A percentile compares a stretch with the other conserved stretches of the same genome.
These are phyloP conservation scores for Patella caerulea DNA, from an alignment of 2,888 invertebrate genomes.

Conservation along the genomic window DNA sequence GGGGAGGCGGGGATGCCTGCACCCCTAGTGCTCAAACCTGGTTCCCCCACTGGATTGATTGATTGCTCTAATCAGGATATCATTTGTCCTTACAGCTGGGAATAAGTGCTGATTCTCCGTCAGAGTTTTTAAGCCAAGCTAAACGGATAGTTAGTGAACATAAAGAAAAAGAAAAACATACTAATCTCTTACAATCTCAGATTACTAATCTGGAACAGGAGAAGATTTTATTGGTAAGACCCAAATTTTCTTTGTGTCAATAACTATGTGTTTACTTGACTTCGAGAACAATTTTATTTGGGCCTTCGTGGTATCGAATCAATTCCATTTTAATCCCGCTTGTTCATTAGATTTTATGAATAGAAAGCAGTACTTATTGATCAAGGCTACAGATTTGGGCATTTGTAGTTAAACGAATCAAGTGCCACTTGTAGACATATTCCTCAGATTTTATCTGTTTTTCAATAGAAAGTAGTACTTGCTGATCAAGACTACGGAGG, in stretches of 20 bases:
- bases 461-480: no score
- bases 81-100: slow-evolving; percentile 76
- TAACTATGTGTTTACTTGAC: slow-evolving; percentile 10
- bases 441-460: no score
- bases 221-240: slow-evolving; percentile 57
- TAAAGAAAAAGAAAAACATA: slow-evolving; percentile 91
- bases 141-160: slow-evolving; percentile 89
- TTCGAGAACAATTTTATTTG: neutral
- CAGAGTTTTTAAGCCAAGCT: slow-evolving; percentile 70
- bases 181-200: slow-evolving; percentile 87
- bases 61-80: slow-evolving; percentile 4
- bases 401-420: no score
- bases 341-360: no score
- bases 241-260: neutral
- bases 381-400: no score
- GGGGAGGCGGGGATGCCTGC: no score
- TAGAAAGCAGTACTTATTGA: no score
- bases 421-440: no score
- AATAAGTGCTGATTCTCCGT: slow-evolving; percentile 75
- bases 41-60: neutral
- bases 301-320: neutral
- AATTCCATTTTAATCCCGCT: no score
- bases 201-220: slow-evolving; percentile 80
- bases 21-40: no score
- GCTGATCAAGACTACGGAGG: no score